Percentiles rank a stretch among this genome's conserved stretches.
Evolutionary conservation across 2,113 vertebrate species (phyloP).

Genomic region (Crypturellus undulatus): DNA sequence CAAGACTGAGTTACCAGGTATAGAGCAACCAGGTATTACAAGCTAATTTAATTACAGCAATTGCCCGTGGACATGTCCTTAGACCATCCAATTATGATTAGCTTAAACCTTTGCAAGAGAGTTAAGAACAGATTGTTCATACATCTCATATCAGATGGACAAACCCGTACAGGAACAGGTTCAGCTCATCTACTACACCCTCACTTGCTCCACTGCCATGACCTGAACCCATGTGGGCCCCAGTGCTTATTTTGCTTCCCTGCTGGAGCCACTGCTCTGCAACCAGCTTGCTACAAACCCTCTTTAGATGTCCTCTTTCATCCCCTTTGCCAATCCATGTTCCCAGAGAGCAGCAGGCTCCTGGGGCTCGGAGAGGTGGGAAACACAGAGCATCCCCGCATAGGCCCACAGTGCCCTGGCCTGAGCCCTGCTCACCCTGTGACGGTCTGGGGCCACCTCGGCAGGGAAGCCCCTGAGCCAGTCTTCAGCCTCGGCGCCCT

Average conservation of each 20-base stretch:
- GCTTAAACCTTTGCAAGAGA: too few relatives aligned
- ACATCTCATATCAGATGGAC: fast-evolving
- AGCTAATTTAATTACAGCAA: background rate
- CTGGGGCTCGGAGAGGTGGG: background rate
- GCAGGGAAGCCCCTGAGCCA: conserved; percentile 78
- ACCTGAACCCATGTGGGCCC: background rate
- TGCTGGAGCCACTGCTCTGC: background rate
- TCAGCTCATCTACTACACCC: background rate
- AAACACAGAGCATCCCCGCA: background rate
- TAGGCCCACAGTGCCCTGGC: fast-evolving
- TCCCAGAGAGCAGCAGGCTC: background rate
- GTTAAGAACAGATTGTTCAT: background rate
- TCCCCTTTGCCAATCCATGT: background rate
- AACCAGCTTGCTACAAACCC: background rate
- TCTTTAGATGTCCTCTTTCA: background rate
- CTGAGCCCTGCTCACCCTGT: conserved; percentile 79
- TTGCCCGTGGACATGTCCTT: background rate
- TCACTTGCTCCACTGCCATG: background rate
- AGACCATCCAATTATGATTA: background rate
- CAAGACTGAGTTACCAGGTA: background rate
- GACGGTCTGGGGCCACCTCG: conserved; percentile 57
- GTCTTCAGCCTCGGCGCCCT: conserved; percentile 47
- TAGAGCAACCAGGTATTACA: background rate
- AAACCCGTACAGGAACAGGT: background rate
- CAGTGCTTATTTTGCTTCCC: background rate